A percentile compares a stretch with the other conserved stretches of the same genome.
phyloP scores from a whole-genome alignment of 2,888 invertebrate species.

The Opisthograptis luteolata region DNA sequence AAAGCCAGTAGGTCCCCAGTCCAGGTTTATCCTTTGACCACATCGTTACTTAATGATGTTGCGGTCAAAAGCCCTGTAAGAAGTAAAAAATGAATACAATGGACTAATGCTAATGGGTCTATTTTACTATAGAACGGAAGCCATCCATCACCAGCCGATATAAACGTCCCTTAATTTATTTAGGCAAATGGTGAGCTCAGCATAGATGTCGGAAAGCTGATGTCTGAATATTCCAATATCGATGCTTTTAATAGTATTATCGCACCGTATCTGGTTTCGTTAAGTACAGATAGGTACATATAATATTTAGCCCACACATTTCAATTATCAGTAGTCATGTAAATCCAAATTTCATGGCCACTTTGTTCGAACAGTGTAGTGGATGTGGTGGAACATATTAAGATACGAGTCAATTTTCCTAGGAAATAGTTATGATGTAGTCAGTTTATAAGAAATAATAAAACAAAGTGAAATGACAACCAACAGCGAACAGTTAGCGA shows the following conservation, averaged over 20 bases:
- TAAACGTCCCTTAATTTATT: constrained; percentile 31
- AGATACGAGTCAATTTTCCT: too few species aligned
- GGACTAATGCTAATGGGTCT: constrained; percentile 23
- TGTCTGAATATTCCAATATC: constrained; percentile 1
- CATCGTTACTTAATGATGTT: too few species aligned
- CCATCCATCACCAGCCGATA: constrained; percentile 39
- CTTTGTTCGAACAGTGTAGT: neutral
- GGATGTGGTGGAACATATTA: neutral
- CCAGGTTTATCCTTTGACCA: too few species aligned
- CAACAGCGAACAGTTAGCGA: too few species aligned
- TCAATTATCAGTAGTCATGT: neutral
- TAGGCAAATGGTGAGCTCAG: constrained; percentile 32
- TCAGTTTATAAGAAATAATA: too few species aligned
- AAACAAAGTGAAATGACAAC: too few species aligned
- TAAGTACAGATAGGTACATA: constrained; percentile 1
- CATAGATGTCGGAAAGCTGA: constrained; percentile 1
- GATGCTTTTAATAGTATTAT: constrained; percentile 2
- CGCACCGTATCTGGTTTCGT: constrained; percentile 1
- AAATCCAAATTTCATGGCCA: constrained; percentile 1
- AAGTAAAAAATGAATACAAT: constrained; percentile 5
- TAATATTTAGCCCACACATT: neutral
- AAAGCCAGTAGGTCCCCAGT: too few species aligned
- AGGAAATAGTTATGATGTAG: too few species aligned
- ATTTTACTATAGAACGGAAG: constrained; percentile 21
- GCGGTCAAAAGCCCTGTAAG: too few species aligned